These are phyloP conservation scores for Cinclus cinclus DNA, from an alignment of 2,113 vertebrate species.

Conservation along the genomic window DNA sequence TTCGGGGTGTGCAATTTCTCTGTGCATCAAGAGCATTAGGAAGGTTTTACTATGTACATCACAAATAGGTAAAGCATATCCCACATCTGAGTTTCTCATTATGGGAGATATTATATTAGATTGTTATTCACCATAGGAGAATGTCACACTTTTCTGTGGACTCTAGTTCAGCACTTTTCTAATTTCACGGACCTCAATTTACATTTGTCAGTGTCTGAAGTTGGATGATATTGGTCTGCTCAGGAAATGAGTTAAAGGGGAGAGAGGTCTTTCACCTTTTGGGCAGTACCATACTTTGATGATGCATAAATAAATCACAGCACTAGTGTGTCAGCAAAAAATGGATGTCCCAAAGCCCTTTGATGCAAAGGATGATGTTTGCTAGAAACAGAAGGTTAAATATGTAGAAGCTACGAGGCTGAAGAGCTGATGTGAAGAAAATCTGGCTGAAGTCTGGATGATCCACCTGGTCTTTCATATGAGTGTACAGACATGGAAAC, in stretches of 20 bases:
- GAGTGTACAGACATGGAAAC: not conserved
- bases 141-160: conserved; percentile 48
- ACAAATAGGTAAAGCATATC: conserved; percentile 30
- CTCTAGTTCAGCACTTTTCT: conserved; percentile 67
- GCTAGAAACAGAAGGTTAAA: conserved; percentile 50
- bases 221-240: conserved; percentile 52
- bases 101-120: not conserved
- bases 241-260: conserved; percentile 43
- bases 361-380: conserved; percentile 34
- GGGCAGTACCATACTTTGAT: conserved; percentile 34
- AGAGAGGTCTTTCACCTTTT: conserved; percentile 41
- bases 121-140: conserved; percentile 56
- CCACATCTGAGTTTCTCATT: conserved; percentile 12
- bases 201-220: conserved; percentile 66
- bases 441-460: not conserved
- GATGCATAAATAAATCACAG: conserved; percentile 62
- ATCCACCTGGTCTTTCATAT: not conserved
- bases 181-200: conserved; percentile 66
- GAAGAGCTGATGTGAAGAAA: not conserved
- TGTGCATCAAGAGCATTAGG: not conserved
- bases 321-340: conserved; percentile 30
- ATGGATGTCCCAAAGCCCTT: conserved; percentile 7
- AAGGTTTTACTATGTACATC: conserved; percentile 19
- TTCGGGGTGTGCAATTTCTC: not conserved
- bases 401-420: not conserved